Conservation (phyloP, 2,888 invertebrate genomes). For the Eretmocerus hayati region DNA sequence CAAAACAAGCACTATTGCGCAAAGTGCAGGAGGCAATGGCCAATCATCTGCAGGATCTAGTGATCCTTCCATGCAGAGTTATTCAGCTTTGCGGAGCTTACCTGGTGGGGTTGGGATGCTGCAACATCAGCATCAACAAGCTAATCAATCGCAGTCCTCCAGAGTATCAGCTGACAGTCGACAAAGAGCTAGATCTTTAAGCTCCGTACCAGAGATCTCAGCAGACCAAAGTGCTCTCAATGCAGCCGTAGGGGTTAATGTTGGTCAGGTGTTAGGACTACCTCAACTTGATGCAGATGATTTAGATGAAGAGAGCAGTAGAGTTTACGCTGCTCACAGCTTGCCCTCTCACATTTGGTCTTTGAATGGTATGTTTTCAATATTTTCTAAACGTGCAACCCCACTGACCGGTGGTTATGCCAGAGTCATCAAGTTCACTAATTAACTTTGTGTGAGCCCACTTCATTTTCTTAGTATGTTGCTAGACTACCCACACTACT, state of each 20-base stretch:
- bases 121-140: slow-evolving; percentile 45
- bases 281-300: slow-evolving; percentile 63
- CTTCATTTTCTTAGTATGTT: no score
- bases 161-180: slow-evolving; percentile 46
- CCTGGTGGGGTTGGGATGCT: slow-evolving; percentile 65
- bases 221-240: slow-evolving; percentile 57
- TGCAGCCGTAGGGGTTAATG: slow-evolving; percentile 55
- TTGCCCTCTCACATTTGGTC: slow-evolving; percentile 90
- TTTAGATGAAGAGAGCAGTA: slow-evolving; percentile 51
- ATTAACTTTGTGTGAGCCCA: no score
- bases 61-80: slow-evolving; percentile 54
- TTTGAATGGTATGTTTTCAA: slow-evolving; percentile 67
- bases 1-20: slow-evolving; percentile 70
- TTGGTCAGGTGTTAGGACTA: slow-evolving; percentile 63
- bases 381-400: no score
- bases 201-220: slow-evolving; percentile 71
- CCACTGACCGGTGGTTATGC: no score
- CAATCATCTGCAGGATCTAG: slow-evolving; percentile 69
- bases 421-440: no score
- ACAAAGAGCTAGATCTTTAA: slow-evolving; percentile 74
- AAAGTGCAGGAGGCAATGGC: slow-evolving; percentile 50
- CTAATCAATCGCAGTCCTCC: slow-evolving; percentile 40
- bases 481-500: no score
- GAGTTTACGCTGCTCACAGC: slow-evolving; percentile 80
- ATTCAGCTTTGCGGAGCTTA: slow-evolving; percentile 63